Conservation (phyloP, 2,888 invertebrate genomes). For the Aspidiotus rigidus region DNA sequence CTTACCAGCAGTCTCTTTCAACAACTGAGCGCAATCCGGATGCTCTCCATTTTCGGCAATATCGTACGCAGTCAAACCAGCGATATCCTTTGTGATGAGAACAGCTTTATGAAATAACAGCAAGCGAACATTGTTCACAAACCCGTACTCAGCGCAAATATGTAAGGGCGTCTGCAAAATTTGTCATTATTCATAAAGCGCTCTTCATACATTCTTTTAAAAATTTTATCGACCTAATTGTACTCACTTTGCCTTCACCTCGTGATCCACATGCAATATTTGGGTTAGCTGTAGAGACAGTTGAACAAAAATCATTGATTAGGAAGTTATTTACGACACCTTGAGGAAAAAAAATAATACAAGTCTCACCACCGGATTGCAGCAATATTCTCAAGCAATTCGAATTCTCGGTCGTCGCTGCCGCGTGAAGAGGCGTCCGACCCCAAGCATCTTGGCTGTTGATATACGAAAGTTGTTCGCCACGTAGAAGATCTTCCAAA, state of each 20-base stretch:
- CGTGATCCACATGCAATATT: slow-evolving; percentile 58
- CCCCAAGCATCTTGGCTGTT: slow-evolving; percentile 66
- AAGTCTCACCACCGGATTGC: slow-evolving; percentile 50
- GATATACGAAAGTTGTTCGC: slow-evolving; percentile 55
- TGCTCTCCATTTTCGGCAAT: slow-evolving; percentile 62
- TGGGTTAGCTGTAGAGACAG: slow-evolving; percentile 49
- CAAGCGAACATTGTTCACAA: slow-evolving; percentile 57
- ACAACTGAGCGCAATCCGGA: slow-evolving; percentile 52
- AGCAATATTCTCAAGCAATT: slow-evolving; percentile 64
- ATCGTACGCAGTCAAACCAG: slow-evolving; percentile 62
- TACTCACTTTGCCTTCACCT: slow-evolving; percentile 56
- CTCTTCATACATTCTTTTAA: too few relatives aligned
- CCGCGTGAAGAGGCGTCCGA: slow-evolving; percentile 70
- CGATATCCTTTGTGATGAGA: slow-evolving; percentile 53
- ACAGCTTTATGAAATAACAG: slow-evolving; percentile 61
- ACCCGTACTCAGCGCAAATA: slow-evolving; percentile 70
- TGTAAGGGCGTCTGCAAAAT: slow-evolving; percentile 63
- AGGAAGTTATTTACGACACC: too few relatives aligned
- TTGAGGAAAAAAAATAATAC: too few relatives aligned
- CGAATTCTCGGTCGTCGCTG: slow-evolving; percentile 67
- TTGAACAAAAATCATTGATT: too few relatives aligned
- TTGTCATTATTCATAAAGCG: neutral
- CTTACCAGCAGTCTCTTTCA: slow-evolving; percentile 58
- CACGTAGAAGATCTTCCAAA: slow-evolving; percentile 63
- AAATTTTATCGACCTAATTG: neutral